phyloP scores from a whole-genome alignment of 2,113 vertebrate genomes.

The Tautogolabrus adspersus region DNA sequence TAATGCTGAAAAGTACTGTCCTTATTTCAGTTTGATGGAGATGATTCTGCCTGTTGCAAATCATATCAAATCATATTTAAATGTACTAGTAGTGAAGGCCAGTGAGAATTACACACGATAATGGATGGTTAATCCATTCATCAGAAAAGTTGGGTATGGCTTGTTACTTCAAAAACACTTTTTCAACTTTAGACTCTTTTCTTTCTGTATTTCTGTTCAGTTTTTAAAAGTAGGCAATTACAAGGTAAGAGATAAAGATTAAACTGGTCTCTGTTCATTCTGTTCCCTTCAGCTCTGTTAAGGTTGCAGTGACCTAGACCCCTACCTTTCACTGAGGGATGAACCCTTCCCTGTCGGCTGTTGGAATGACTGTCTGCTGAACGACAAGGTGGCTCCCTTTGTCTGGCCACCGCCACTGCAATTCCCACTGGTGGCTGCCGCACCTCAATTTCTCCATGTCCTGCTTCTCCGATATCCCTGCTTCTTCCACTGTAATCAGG shows the following conservation, averaged over 20 bases:
- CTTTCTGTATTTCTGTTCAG: neutral
- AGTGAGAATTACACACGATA: too few relatives aligned
- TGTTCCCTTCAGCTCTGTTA: constrained; percentile 18
- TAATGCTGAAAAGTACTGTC: too few relatives aligned
- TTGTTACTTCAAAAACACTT: too few relatives aligned
- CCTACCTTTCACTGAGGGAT: constrained; percentile 88
- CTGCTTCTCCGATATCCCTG: constrained; percentile 86
- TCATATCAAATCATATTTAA: too few relatives aligned
- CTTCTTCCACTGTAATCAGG: constrained; percentile 88
- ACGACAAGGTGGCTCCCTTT: constrained; percentile 89
- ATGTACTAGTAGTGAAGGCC: too few relatives aligned
- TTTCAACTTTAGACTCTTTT: neutral
- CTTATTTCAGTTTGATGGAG: too few relatives aligned
- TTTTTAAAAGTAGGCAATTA: too few relatives aligned
- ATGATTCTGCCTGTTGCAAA: too few relatives aligned
- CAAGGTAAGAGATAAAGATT: too few relatives aligned
- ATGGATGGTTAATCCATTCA: too few relatives aligned
- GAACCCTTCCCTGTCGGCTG: constrained; percentile 85
- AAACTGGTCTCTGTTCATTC: neutral
- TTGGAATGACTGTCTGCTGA: constrained; percentile 78
- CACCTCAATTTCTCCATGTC: constrained; percentile 89
- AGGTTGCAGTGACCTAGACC: constrained; percentile 20
- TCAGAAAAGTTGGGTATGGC: too few relatives aligned
- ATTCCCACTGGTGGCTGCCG: constrained; percentile 96
- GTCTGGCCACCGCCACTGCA: constrained; percentile 92